phyloP scores from a whole-genome alignment of 2,888 invertebrate species.

The Scaptomyza caliginosa region DNA sequence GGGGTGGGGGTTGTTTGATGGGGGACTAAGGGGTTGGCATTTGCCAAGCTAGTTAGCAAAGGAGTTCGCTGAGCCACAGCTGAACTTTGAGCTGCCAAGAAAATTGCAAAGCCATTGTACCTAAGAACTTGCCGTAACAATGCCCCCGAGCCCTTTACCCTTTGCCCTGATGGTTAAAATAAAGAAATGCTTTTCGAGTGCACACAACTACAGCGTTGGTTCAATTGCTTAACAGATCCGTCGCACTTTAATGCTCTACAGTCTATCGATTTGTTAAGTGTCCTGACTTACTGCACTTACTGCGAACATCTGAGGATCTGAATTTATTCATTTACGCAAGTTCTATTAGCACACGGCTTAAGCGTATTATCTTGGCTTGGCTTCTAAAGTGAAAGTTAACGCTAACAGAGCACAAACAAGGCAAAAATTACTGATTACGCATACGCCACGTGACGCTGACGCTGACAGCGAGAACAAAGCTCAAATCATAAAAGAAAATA shows the following conservation, averaged over 20 bases:
- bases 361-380: background rate
- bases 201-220: constrained; percentile 14
- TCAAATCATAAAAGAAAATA: constrained; percentile 6
- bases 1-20: constrained; percentile 1
- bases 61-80: constrained; percentile 65
- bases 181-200: constrained; percentile 11
- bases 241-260: constrained; percentile 12
- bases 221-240: constrained; percentile 18
- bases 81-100: constrained; percentile 73
- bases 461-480: background rate
- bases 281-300: background rate
- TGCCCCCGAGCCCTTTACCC: constrained; percentile 38
- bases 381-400: background rate
- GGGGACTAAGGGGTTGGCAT: constrained; percentile 22
- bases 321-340: background rate
- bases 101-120: constrained; percentile 70
- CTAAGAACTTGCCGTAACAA: constrained; percentile 64
- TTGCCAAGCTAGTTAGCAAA: constrained; percentile 68
- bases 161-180: background rate
- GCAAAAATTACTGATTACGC: constrained; percentile 33
- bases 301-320: background rate
- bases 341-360: constrained; percentile 2
- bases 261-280: constrained; percentile 17
- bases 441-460: constrained; percentile 37
- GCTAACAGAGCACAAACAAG: constrained; percentile 2